Conservation (phyloP, 2,797 vertebrate species). For the Fringilla coelebs region DNA sequence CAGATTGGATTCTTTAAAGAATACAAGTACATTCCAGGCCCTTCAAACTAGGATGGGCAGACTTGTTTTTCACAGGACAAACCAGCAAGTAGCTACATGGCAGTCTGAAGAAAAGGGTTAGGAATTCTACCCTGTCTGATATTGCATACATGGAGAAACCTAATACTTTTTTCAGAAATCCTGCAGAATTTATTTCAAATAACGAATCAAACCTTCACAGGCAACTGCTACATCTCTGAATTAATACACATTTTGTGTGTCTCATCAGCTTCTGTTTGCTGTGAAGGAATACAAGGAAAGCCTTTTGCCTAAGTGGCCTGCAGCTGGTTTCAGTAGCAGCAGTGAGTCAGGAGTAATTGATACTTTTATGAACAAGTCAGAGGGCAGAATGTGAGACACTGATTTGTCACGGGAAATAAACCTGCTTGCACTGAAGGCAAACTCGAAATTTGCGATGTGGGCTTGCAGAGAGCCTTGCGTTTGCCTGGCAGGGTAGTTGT, state of each 20-base stretch:
- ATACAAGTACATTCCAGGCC: neutral
- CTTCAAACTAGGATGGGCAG: neutral
- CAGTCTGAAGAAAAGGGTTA: neutral
- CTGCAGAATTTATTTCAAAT: neutral
- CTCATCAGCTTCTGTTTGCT: neutral
- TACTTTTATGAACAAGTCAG: neutral
- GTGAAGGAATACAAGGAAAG: neutral
- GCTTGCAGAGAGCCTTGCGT: neutral
- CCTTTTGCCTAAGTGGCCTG: neutral
- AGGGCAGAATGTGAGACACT: fast-evolving
- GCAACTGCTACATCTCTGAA: neutral
- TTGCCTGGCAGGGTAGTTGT: neutral
- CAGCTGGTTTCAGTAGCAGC: neutral
- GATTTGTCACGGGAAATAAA: neutral
- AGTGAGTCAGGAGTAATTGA: neutral
- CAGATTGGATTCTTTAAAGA: neutral
- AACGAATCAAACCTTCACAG: neutral
- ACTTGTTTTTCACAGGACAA: neutral
- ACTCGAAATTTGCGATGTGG: too few species aligned
- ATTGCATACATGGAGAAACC: neutral
- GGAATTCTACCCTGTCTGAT: neutral
- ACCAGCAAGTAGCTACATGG: neutral
- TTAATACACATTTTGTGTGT: neutral
- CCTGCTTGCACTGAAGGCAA: neutral
- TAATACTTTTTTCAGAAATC: neutral